Conservation (phyloP, 2,888 invertebrate species). For the Ochlodes sylvanus region DNA sequence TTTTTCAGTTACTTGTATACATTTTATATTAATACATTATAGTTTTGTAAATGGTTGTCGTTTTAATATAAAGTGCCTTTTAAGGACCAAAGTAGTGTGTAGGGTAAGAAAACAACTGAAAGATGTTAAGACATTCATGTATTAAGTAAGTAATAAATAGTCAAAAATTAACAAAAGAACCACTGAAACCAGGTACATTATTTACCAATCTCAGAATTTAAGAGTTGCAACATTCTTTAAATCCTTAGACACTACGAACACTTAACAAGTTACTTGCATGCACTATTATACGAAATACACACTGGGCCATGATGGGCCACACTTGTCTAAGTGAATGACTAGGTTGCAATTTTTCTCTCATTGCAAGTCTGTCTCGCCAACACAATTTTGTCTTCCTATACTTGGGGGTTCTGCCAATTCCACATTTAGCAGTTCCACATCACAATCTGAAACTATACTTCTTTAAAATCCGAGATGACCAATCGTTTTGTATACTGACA, state of each 20-base stretch:
- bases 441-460: constrained; percentile 14
- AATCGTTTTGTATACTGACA: background rate
- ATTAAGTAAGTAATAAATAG: constrained; percentile 83
- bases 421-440: constrained; percentile 31
- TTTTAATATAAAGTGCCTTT: constrained; percentile 42
- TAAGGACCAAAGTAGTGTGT: constrained; percentile 27
- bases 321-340: constrained; percentile 82
- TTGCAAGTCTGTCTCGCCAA: constrained; percentile 56
- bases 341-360: constrained; percentile 77
- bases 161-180: constrained; percentile 85
- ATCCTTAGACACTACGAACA: constrained; percentile 83
- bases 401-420: constrained; percentile 49
- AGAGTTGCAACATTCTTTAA: constrained; percentile 74
- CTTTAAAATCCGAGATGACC: constrained; percentile 50
- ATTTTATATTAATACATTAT: constrained; percentile 81
- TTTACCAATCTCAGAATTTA: constrained; percentile 82
- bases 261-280: constrained; percentile 82
- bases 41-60: constrained; percentile 69
- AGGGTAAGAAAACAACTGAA: constrained; percentile 59
- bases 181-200: constrained; percentile 83
- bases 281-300: constrained; percentile 78
- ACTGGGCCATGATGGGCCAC: constrained; percentile 56
- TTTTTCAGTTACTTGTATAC: constrained; percentile 79
- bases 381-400: constrained; percentile 50
- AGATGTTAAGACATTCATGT: constrained; percentile 84